Percentiles rank a stretch among this genome's conserved stretches.
phyloP scores from a whole-genome alignment of 2,113 vertebrate genomes.

The Pedetes capensis region DNA sequence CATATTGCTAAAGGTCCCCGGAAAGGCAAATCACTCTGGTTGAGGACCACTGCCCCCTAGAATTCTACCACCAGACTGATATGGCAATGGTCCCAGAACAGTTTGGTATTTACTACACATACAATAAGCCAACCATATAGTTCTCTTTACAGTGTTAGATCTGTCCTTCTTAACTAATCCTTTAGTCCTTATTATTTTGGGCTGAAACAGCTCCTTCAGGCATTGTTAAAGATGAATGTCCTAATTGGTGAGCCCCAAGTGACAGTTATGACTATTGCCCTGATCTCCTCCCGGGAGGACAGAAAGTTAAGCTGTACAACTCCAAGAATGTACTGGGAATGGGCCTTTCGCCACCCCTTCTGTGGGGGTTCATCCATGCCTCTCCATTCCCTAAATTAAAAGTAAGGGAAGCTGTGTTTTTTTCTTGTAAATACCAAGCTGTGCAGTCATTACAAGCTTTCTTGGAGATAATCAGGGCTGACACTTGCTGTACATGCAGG shows the following conservation, averaged over 20 bases:
- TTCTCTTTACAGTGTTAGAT: neutral
- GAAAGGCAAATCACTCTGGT: neutral
- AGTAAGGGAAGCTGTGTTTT: conserved; percentile 63
- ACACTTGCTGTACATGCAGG: conserved; percentile 49
- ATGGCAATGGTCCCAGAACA: neutral
- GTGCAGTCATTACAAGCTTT: conserved; percentile 69
- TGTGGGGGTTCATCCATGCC: neutral
- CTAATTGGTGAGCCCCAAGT: conserved; percentile 31
- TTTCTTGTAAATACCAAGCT: conserved; percentile 72
- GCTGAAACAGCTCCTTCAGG: conserved; percentile 21
- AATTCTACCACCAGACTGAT: neutral
- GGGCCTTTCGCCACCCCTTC: conserved; percentile 18
- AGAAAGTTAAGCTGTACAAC: neutral
- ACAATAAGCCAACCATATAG: neutral
- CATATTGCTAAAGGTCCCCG: neutral
- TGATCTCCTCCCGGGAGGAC: neutral
- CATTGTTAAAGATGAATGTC: conserved; percentile 37
- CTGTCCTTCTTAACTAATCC: conserved; percentile 3
- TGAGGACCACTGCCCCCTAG: neutral
- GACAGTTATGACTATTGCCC: conserved; percentile 6
- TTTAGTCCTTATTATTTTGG: neutral
- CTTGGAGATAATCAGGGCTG: conserved; percentile 76
- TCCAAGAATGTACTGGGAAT: neutral
- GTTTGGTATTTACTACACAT: neutral
- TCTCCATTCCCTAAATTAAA: conserved; percentile 58